These are phyloP conservation scores for Poecilia latipinna DNA, from an alignment of 2,113 vertebrate genomes.

Conservation along the genomic window DNA sequence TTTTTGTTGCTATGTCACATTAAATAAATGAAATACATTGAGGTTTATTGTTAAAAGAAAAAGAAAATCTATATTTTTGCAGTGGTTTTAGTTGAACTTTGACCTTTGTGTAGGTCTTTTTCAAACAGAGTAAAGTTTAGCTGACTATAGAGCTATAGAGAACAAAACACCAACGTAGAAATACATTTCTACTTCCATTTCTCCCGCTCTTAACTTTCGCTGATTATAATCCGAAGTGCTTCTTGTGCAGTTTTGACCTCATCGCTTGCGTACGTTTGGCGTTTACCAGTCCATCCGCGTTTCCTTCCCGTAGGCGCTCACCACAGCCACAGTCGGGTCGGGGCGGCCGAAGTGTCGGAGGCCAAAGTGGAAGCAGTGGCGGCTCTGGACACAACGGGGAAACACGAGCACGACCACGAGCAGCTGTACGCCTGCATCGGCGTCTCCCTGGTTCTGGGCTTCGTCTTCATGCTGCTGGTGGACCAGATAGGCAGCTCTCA, in stretches of 20 bases:
- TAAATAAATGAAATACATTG: no score
- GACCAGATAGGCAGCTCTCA: slow-evolving; percentile 97
- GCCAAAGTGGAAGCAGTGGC: slow-evolving; percentile 63
- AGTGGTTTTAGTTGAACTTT: no score
- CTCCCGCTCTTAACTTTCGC: no score
- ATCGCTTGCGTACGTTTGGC: not conserved
- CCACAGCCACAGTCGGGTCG: slow-evolving; percentile 80
- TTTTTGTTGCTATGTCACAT: no score
- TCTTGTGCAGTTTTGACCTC: not conserved
- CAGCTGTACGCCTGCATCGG: slow-evolving; percentile 95
- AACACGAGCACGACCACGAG: slow-evolving; percentile 78
- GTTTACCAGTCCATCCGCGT: not conserved
- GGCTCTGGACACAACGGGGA: slow-evolving; percentile 42
- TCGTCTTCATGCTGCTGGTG: slow-evolving; percentile 98
- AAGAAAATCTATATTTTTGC: no score
- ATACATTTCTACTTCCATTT: no score
- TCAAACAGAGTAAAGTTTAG: no score
- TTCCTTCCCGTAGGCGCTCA: slow-evolving; percentile 80
- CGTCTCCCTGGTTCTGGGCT: slow-evolving; percentile 94
- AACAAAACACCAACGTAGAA: no score
- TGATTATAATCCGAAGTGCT: no score
- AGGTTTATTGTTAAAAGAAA: no score
- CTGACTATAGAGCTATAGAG: no score
- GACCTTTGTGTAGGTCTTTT: no score
- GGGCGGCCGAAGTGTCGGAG: slow-evolving; percentile 81